Percentiles rank a stretch among this genome's conserved stretches.
These are phyloP conservation scores for Brachionus angularis DNA, from an alignment of 1,140 invertebrate genomes.

Conservation along the genomic window DNA sequence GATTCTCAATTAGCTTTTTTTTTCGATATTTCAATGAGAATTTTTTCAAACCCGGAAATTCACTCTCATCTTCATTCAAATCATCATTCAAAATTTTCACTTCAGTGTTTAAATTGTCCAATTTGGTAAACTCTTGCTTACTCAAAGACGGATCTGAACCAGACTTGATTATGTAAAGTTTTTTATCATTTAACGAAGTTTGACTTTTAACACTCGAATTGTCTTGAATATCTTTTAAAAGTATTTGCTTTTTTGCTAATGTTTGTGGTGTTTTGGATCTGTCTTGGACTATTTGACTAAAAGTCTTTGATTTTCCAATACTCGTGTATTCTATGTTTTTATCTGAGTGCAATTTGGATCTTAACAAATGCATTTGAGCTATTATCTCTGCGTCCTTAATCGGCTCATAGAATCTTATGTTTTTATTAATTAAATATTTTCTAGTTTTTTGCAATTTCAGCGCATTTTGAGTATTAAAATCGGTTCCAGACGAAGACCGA, in stretches of 20 bases:
- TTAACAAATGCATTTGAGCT: constrained; percentile 26
- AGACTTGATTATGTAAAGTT: no score
- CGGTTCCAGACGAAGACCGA: constrained; percentile 1
- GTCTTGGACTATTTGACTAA: no score
- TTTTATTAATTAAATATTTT: constrained; percentile 33
- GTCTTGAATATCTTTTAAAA: no score
- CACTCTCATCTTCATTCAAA: neutral
- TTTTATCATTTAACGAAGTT: no score
- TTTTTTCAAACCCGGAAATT: constrained; percentile 17
- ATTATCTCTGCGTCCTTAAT: constrained; percentile 28
- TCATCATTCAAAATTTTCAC: neutral
- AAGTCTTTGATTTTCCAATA: no score
- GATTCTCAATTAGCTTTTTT: neutral
- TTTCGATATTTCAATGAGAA: neutral
- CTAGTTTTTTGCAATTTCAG: no score
- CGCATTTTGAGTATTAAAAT: no score
- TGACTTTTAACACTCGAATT: no score
- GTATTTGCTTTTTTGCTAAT: no score
- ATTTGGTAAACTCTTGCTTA: no score
- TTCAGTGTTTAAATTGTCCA: neutral
- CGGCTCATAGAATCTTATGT: constrained; percentile 23
- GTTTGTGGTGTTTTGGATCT: neutral
- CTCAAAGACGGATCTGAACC: no score
- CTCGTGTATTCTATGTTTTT: neutral
- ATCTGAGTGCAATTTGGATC: constrained; percentile 1